A percentile compares a stretch with the other conserved stretches of the same genome.
phyloP scores from a whole-genome alignment of 1,140 invertebrate species.

The Drosophila insularis region DNA sequence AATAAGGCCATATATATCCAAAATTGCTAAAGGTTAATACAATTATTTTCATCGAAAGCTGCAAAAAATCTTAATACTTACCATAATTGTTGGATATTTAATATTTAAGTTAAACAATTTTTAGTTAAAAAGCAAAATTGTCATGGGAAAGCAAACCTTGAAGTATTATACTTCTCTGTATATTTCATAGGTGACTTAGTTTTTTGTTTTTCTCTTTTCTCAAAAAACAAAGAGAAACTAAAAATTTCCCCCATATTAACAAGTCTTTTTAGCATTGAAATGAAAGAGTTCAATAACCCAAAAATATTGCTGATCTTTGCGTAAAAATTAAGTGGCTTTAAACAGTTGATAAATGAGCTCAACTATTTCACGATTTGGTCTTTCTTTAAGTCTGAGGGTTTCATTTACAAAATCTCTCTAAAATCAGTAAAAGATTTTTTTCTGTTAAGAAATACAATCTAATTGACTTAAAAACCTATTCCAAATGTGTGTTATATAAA shows the following conservation, averaged over 20 bases:
- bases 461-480: too few relatives aligned
- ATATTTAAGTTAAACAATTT: background rate
- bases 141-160: background rate
- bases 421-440: too few relatives aligned
- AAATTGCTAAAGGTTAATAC: background rate
- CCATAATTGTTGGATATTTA: background rate
- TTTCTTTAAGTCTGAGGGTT: too few relatives aligned
- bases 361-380: too few relatives aligned
- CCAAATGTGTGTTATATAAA: too few relatives aligned
- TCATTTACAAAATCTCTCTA: too few relatives aligned
- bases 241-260: too few relatives aligned
- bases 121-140: background rate
- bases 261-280: too few relatives aligned
- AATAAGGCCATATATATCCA: background rate
- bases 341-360: background rate
- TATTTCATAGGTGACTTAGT: background rate
- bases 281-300: background rate
- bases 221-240: too few relatives aligned
- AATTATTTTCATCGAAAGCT: too few relatives aligned
- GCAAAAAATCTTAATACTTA: background rate
- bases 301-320: background rate
- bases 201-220: too few relatives aligned
- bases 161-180: background rate
- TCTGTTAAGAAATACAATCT: too few relatives aligned
- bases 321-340: background rate